These are phyloP conservation scores for Drosophila carrolli DNA, from an alignment of 1,140 invertebrate species.

Conservation along the genomic window DNA sequence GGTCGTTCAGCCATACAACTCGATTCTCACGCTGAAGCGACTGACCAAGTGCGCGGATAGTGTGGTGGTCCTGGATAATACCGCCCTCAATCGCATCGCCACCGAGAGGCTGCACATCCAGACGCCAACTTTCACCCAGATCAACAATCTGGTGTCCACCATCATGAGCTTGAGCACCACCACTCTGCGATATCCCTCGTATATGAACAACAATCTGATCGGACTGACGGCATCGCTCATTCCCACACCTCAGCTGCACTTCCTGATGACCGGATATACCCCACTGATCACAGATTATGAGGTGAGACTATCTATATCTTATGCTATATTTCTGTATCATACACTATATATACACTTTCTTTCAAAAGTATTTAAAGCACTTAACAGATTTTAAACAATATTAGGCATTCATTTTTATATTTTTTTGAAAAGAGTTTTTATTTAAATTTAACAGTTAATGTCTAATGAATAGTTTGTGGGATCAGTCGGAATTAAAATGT, in stretches of 20 bases:
- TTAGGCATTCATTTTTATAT: too few relatives aligned
- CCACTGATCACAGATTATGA: constrained; percentile 95
- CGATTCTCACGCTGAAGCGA: constrained; percentile 96
- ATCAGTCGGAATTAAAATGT: too few relatives aligned
- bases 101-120: constrained; percentile 97
- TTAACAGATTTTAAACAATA: too few relatives aligned
- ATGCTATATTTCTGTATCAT: too few relatives aligned
- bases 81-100: constrained; percentile 98
- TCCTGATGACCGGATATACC: constrained; percentile 99
- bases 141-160: constrained; percentile 98
- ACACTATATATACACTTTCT: too few relatives aligned
- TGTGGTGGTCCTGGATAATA: constrained; percentile 99
- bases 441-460: too few relatives aligned
- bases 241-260: constrained; percentile 98
- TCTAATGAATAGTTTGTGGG: too few relatives aligned
- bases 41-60: constrained; percentile 98
- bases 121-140: constrained; percentile 98
- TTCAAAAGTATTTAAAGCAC: too few relatives aligned
- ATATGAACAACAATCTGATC: constrained; percentile 99
- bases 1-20: constrained; percentile 99
- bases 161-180: constrained; percentile 99
- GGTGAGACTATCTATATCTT: too few relatives aligned
- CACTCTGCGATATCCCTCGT: constrained; percentile 97
- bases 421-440: too few relatives aligned
- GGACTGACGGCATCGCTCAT: constrained; percentile 98